A percentile compares a stretch with the other conserved stretches of the same genome.
These are phyloP conservation scores for Montipora cactus DNA, from an alignment of 64 coral and sea anemone species.

Conservation along the genomic window DNA sequence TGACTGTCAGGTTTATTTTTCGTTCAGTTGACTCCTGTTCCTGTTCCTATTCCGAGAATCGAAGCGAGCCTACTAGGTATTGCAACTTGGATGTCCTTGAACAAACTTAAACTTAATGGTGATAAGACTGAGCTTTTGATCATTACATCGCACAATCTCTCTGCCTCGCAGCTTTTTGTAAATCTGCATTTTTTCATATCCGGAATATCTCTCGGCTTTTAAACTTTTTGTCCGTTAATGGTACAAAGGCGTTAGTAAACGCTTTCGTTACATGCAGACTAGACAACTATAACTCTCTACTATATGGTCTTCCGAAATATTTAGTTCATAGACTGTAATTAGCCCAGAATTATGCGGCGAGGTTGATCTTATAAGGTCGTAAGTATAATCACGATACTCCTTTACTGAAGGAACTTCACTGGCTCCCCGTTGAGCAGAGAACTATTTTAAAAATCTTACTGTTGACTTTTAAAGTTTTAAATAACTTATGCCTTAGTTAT, in stretches of 20 bases:
- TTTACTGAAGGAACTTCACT: too few relatives aligned
- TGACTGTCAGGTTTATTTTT: neutral
- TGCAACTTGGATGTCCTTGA: neutral
- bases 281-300: neutral
- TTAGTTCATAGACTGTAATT: neutral
- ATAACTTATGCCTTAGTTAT: too few relatives aligned
- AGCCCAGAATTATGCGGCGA: neutral
- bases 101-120: neutral
- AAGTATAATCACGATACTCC: too few relatives aligned
- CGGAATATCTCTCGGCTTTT: neutral
- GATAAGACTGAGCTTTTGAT: neutral
- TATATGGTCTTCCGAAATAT: neutral
- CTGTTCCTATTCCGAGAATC: neutral
- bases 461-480: too few relatives aligned
- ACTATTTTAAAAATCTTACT: too few relatives aligned
- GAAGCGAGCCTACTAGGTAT: neutral
- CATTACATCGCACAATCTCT: neutral
- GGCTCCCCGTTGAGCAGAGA: too few relatives aligned
- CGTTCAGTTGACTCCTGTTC: neutral
- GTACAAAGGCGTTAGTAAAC: neutral
- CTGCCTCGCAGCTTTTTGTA: neutral
- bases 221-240: neutral
- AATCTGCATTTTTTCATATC: constrained; percentile 4
- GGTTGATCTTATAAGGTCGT: too few relatives aligned
- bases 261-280: neutral